A percentile compares a stretch with the other conserved stretches of the same genome.
These are phyloP conservation scores for Aethina tumida DNA, from an alignment of 1,140 invertebrate species.

Conservation along the genomic window DNA sequence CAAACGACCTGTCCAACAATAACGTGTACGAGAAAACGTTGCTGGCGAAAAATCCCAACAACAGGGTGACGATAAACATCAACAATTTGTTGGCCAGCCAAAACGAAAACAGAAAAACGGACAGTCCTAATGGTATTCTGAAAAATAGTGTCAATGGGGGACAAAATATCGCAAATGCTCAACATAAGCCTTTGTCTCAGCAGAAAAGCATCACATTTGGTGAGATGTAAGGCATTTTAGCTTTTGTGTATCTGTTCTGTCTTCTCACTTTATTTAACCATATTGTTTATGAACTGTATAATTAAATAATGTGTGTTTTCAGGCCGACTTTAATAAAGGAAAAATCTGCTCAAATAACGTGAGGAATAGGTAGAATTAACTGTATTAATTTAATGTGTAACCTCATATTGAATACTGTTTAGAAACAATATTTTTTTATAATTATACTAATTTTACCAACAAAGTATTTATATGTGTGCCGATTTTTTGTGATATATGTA, in stretches of 20 bases:
- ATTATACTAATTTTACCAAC: too few relatives aligned
- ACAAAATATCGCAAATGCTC: slow-evolving; percentile 14
- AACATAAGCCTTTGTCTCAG: slow-evolving; percentile 28
- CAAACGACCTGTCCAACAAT: slow-evolving; percentile 22
- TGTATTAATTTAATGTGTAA: too few relatives aligned
- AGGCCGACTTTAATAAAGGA: slow-evolving; percentile 32
- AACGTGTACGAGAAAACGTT: slow-evolving; percentile 16
- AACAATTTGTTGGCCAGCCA: slow-evolving; percentile 8
- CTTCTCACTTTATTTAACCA: slow-evolving; percentile 4
- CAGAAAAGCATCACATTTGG: slow-evolving; percentile 38
- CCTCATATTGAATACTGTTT: too few relatives aligned
- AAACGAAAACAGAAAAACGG: slow-evolving; percentile 9
- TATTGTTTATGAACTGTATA: slow-evolving; percentile 4
- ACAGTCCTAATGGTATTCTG: slow-evolving; percentile 32
- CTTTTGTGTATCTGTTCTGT: slow-evolving; percentile 11
- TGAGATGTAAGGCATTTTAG: slow-evolving; percentile 34
- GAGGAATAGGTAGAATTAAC: too few relatives aligned
- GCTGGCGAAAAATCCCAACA: slow-evolving; percentile 17
- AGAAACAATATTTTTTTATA: too few relatives aligned
- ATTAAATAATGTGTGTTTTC: slow-evolving; percentile 17
- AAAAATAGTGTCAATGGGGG: slow-evolving; percentile 28
- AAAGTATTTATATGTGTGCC: too few relatives aligned
- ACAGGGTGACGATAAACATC: slow-evolving; percentile 29
- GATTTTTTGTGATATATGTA: too few relatives aligned
- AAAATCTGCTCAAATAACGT: slow-evolving; percentile 20